These are phyloP conservation scores for Atherinomorus stipes DNA, from an alignment of 2,113 vertebrate species.

Conservation along the genomic window DNA sequence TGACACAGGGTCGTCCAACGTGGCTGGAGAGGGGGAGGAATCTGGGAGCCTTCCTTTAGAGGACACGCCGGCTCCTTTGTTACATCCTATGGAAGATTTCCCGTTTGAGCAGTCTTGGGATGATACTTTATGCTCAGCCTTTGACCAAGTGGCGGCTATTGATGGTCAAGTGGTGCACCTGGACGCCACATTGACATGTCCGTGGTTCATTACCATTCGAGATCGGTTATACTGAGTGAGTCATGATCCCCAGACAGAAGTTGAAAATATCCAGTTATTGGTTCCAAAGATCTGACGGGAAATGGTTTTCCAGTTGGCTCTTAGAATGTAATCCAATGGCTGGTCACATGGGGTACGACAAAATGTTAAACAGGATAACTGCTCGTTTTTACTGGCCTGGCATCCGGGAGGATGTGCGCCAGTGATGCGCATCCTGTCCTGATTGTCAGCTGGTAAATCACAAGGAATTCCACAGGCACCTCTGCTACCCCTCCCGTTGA, in stretches of 20 bases:
- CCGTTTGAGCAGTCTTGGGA: neutral
- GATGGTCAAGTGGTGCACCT: neutral
- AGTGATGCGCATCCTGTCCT: neutral
- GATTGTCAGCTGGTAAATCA: constrained; percentile 1
- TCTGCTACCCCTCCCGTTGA: neutral
- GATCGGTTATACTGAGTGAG: too few species aligned
- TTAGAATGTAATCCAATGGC: constrained; percentile 4
- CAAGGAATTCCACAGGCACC: neutral
- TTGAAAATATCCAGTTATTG: neutral
- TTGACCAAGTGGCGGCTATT: constrained; percentile 8
- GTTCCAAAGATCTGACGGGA: neutral
- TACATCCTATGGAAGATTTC: neutral
- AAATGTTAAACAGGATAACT: neutral
- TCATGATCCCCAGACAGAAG: too few species aligned
- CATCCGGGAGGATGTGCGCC: neutral
- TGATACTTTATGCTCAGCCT: neutral
- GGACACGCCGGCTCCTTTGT: neutral
- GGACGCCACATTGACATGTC: neutral
- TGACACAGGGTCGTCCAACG: neutral
- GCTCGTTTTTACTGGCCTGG: neutral
- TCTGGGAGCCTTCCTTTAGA: neutral
- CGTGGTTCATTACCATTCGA: neutral
- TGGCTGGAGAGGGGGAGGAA: neutral
- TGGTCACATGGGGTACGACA: neutral
- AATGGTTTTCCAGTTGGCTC: constrained; percentile 1